These are phyloP conservation scores for Drosophila baimaii DNA, from an alignment of 1,140 invertebrate genomes.

Conservation along the genomic window DNA sequence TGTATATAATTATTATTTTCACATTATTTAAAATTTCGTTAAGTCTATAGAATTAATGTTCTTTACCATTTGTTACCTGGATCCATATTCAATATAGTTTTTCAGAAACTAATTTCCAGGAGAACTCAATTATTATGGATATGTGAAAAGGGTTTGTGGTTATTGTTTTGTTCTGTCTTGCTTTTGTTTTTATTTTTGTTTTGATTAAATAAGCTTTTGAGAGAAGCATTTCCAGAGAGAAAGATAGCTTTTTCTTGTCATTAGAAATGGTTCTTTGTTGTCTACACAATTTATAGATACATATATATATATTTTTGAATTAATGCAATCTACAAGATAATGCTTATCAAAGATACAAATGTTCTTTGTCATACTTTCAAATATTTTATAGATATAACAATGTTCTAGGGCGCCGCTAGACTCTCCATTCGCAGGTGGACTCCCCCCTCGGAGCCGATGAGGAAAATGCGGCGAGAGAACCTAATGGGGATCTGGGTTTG, in stretches of 20 bases:
- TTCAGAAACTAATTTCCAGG: neutral
- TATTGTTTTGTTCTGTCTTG: neutral
- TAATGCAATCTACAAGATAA: slow-evolving; percentile 17
- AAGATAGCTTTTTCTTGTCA: neutral
- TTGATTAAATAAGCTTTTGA: slow-evolving; percentile 14
- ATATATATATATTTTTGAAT: neutral
- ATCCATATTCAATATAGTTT: neutral
- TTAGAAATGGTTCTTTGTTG: neutral
- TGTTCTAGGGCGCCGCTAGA: slow-evolving; percentile 3
- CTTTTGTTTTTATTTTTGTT: neutral
- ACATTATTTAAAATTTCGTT: neutral
- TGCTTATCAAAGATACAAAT: slow-evolving; percentile 1
- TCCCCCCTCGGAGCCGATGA: slow-evolving; percentile 52
- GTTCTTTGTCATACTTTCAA: neutral
- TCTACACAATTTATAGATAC: neutral
- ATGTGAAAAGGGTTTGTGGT: neutral
- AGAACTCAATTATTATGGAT: neutral
- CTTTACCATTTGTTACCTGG: neutral
- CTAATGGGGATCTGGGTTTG: slow-evolving; percentile 62
- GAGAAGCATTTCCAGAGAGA: slow-evolving; percentile 3
- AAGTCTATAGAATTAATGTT: neutral
- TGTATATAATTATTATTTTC: neutral
- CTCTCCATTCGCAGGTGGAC: slow-evolving; percentile 55
- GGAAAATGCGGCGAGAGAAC: slow-evolving; percentile 43
- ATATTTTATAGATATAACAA: neutral